Evolutionary conservation across 2,797 vertebrate genomes (phyloP).

Genomic region (Alosa sapidissima): DNA sequence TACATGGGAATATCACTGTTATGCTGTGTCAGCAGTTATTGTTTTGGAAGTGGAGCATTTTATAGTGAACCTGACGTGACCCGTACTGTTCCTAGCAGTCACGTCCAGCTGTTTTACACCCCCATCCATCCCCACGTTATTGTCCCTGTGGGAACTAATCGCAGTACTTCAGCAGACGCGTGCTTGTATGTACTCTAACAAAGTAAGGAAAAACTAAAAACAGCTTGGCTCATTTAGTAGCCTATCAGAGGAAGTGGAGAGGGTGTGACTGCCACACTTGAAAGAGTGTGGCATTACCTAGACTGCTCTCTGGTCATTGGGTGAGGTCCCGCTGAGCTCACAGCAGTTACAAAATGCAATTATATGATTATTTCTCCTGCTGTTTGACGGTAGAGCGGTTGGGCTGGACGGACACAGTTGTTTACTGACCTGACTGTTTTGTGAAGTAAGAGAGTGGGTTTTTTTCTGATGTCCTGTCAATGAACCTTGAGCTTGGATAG

Average conservation of each 20-base stretch:
- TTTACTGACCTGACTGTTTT: neutral
- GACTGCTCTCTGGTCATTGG: neutral
- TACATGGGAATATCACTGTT: neutral
- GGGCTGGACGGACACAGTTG: neutral
- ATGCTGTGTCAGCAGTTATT: neutral
- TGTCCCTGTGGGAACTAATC: neutral
- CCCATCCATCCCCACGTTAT: neutral
- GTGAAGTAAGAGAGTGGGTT: neutral
- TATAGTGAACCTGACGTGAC: neutral
- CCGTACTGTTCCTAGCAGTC: neutral
- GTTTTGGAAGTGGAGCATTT: neutral
- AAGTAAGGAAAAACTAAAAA: slow-evolving; percentile 4
- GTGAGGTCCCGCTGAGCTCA: neutral
- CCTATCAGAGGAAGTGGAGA: neutral
- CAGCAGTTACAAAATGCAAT: neutral
- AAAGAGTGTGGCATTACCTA: neutral
- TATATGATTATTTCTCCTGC: neutral
- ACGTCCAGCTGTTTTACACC: neutral
- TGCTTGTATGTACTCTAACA: neutral
- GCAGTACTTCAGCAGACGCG: too few species aligned
- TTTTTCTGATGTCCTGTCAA: neutral
- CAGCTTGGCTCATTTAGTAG: neutral
- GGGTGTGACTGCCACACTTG: neutral
- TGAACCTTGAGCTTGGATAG: neutral
- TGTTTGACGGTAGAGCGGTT: neutral